Conservation (phyloP, 2,888 invertebrate species). For the Callimorpha dominula region DNA sequence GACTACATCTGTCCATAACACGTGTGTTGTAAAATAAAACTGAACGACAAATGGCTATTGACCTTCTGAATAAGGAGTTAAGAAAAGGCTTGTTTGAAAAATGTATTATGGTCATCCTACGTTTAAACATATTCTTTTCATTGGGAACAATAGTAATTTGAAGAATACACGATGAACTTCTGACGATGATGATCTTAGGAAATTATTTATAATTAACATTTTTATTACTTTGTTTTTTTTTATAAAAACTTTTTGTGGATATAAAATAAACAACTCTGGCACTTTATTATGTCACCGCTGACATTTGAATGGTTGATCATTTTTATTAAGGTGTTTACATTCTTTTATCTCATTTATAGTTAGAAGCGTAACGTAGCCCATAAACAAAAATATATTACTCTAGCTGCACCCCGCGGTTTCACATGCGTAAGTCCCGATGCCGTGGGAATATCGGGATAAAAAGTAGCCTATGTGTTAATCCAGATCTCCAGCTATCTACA, state of each 20-base stretch:
- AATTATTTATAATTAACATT: slow-evolving; percentile 44
- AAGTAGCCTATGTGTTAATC: too few species aligned
- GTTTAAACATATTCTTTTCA: slow-evolving; percentile 41
- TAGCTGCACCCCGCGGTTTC: too few species aligned
- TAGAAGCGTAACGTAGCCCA: too few species aligned
- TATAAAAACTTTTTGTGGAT: background rate
- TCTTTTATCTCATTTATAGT: background rate
- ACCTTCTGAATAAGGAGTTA: background rate
- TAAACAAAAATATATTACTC: too few species aligned
- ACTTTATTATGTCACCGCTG: background rate
- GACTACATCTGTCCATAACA: too few species aligned
- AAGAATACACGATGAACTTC: slow-evolving; percentile 42
- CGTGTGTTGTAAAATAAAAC: too few species aligned
- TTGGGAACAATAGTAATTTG: slow-evolving; percentile 54
- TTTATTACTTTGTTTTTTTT: slow-evolving; percentile 28
- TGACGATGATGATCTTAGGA: slow-evolving; percentile 41
- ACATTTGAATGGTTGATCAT: background rate
- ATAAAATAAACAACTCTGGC: slow-evolving; percentile 8
- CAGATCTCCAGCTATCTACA: too few species aligned
- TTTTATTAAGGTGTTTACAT: background rate
- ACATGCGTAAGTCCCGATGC: too few species aligned
- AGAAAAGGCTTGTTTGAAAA: background rate
- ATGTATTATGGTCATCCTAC: slow-evolving; percentile 42
- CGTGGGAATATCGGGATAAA: too few species aligned
- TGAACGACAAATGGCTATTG: too few species aligned